Percentiles rank a stretch among this genome's conserved stretches.
Evolutionary conservation across 2,888 invertebrate genomes (phyloP).

Genomic region (Linnaemya tessellans): DNA sequence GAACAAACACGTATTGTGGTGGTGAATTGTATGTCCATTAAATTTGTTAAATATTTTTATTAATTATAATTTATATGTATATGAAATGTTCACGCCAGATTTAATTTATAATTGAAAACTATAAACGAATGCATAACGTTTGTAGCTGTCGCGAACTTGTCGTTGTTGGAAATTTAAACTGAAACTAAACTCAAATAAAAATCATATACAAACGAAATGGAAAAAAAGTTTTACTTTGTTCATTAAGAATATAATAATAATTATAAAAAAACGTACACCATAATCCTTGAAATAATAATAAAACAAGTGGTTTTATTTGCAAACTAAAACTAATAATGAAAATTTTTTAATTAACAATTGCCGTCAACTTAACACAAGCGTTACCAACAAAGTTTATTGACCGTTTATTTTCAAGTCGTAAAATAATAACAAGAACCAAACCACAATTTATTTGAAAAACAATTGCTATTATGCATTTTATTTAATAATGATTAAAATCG

Average conservation of each 20-base stretch:
- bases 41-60: conserved; percentile 21
- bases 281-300: conserved; percentile 14
- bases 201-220: neutral
- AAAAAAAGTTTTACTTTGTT: neutral
- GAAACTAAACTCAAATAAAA: neutral
- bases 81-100: conserved; percentile 37
- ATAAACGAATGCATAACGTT: conserved; percentile 16
- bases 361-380: neutral
- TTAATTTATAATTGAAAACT: conserved; percentile 24
- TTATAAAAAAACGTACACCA: neutral
- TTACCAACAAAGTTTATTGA: conserved; percentile 53
- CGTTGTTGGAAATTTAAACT: conserved; percentile 27
- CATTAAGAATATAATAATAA: conserved; percentile 7
- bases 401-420: conserved; percentile 21
- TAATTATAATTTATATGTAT: conserved; percentile 10
- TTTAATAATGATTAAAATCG: neutral
- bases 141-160: neutral
- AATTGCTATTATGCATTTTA: neutral
- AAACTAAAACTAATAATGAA: conserved; percentile 1
- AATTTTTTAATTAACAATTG: conserved; percentile 25
- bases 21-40: conserved; percentile 9
- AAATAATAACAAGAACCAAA: neutral
- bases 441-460: neutral
- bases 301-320: conserved; percentile 12
- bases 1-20: neutral